A percentile compares a stretch with the other conserved stretches of the same genome.
phyloP scores from a whole-genome alignment of 2,888 invertebrate genomes.

The Rhabditophanes sp. region DNA sequence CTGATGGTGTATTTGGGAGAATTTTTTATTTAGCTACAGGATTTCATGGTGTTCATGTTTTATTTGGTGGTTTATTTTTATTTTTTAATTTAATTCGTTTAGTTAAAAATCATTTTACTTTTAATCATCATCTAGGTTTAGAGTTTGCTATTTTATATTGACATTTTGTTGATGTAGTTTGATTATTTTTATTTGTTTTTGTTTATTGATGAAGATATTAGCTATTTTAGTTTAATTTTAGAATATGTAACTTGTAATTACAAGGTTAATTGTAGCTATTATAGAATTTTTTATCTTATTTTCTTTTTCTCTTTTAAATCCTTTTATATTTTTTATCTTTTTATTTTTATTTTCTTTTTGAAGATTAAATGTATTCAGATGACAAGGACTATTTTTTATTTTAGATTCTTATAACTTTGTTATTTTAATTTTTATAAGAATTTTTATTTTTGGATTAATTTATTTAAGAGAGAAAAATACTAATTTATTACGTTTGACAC shows the following conservation, averaged over 20 bases:
- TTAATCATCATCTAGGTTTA: constrained; percentile 54
- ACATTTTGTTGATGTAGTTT: constrained; percentile 48
- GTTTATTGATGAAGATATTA: constrained; percentile 35
- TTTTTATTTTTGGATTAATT: too few relatives aligned
- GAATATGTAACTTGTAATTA: constrained; percentile 28
- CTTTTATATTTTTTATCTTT: constrained; percentile 15
- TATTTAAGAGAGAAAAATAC: too few relatives aligned
- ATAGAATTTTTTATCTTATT: constrained; percentile 6
- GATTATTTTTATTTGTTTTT: constrained; percentile 38
- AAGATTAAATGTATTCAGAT: constrained; percentile 5
- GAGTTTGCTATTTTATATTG: constrained; percentile 58
- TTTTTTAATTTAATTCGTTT: constrained; percentile 50
- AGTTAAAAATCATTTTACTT: constrained; percentile 50
- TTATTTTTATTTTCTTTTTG: constrained; percentile 6
- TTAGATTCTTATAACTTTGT: constrained; percentile 18
- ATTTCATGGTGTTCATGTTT: constrained; percentile 61
- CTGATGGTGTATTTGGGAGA: constrained; percentile 56
- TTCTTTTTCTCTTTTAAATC: constrained; percentile 15
- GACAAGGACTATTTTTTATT: constrained; percentile 6
- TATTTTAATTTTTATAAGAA: constrained; percentile 20
- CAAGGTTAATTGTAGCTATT: constrained; percentile 19
- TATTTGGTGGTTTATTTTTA: constrained; percentile 54
- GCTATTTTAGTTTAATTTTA: constrained; percentile 22
- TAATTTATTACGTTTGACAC: too few relatives aligned
- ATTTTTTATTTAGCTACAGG: constrained; percentile 61